Conservation (phyloP, 2,888 invertebrate genomes). For the Heliconius erato region DNA sequence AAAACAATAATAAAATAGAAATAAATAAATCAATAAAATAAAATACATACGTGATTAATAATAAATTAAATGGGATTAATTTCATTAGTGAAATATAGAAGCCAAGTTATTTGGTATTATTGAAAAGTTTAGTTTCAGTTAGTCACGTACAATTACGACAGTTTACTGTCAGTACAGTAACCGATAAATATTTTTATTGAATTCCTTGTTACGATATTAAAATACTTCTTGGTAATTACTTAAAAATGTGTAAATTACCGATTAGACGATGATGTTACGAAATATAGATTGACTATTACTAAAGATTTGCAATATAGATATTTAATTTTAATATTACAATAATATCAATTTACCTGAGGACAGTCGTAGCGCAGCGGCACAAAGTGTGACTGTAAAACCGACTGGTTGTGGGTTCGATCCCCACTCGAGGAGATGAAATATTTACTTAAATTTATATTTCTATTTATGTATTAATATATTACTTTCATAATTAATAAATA, state of each 20-base stretch:
- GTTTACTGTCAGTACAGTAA: not conserved
- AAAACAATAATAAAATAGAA: no score
- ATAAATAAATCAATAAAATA: no score
- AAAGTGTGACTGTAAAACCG: no score
- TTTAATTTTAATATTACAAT: not conserved
- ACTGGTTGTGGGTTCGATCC: no score
- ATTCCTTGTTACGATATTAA: not conserved
- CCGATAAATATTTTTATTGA: not conserved
- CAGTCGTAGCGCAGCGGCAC: no score
- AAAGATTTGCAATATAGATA: not conserved
- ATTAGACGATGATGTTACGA: conserved; percentile 1
- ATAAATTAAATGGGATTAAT: not conserved
- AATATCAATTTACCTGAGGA: not conserved
- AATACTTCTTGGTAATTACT: not conserved
- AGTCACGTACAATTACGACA: conserved; percentile 3
- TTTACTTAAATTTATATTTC: no score
- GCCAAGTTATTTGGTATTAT: not conserved
- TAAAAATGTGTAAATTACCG: conserved; percentile 4
- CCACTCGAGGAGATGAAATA: no score
- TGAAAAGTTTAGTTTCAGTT: not conserved
- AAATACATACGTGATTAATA: not conserved
- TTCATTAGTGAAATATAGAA: not conserved
- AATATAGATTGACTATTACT: not conserved
- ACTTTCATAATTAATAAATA: no score
- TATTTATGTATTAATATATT: no score